A percentile compares a stretch with the other conserved stretches of the same genome.
Evolutionary conservation across 2,797 vertebrate genomes (phyloP).

Genomic region (Poeciliopsis infans): DNA sequence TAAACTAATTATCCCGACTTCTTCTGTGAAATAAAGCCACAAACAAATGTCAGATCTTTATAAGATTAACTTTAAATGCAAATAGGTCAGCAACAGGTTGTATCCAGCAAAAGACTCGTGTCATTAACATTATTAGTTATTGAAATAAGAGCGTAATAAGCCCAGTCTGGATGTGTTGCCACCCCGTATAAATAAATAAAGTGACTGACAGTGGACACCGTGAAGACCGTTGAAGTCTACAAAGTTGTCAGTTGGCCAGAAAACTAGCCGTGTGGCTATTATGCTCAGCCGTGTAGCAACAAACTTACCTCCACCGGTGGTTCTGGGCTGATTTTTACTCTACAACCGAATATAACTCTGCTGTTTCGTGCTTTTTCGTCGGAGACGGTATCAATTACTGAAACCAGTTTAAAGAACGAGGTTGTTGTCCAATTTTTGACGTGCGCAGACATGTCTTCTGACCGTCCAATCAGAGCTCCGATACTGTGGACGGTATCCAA

Average conservation of each 20-base stretch:
- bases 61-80: conserved; percentile 15
- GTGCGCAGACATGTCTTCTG: neutral
- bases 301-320: conserved; percentile 68
- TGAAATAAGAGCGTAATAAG: neutral
- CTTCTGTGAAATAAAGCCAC: neutral
- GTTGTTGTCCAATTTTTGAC: conserved; percentile 55
- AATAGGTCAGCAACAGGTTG: conserved; percentile 9
- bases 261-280: conserved; percentile 4
- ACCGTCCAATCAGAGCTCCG: conserved; percentile 58
- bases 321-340: conserved; percentile 10
- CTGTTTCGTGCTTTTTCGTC: conserved; percentile 29
- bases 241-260: conserved; percentile 33
- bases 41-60: conserved; percentile 2
- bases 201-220: conserved; percentile 71
- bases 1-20: neutral
- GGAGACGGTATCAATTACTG: conserved; percentile 64
- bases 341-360: conserved; percentile 4
- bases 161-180: neutral
- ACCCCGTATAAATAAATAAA: conserved; percentile 63
- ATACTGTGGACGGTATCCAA: conserved; percentile 36
- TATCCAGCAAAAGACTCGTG: neutral
- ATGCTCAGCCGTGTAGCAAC: neutral
- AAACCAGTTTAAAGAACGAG: conserved; percentile 65
- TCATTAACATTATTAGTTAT: neutral
- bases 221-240: conserved; percentile 35